Conservation (phyloP, 2,888 invertebrate genomes). For the Drosophila anomalata region DNA sequence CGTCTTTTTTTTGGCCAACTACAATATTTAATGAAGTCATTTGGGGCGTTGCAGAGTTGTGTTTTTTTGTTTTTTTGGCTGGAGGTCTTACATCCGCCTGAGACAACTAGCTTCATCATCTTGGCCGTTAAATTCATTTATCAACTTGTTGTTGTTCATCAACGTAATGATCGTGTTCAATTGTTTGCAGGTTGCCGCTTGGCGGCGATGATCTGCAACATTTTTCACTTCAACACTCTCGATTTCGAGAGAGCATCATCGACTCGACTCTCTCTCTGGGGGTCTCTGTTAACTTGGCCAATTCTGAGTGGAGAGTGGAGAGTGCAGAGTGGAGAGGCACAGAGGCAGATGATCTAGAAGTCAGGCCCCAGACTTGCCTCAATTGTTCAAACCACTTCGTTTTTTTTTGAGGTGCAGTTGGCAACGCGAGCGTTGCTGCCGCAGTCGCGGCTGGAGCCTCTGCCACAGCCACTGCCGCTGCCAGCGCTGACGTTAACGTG, state of each 20-base stretch:
- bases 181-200: constrained; percentile 22
- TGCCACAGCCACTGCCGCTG: constrained; percentile 12
- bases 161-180: constrained; percentile 28
- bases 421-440: constrained; percentile 53
- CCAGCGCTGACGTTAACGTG: constrained; percentile 13
- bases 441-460: constrained; percentile 49
- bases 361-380: constrained; percentile 72
- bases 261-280: constrained; percentile 2
- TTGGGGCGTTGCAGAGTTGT: constrained; percentile 56
- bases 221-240: constrained; percentile 58
- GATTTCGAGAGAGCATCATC: constrained; percentile 41
- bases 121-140: constrained; percentile 29
- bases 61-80: constrained; percentile 58
- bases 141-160: constrained; percentile 35
- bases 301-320: constrained; percentile 17
- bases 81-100: constrained; percentile 62
- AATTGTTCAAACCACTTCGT: constrained; percentile 59
- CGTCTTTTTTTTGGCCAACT: constrained; percentile 1
- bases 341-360: constrained; percentile 78
- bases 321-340: constrained; percentile 6
- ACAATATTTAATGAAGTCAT: constrained; percentile 71
- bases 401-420: constrained; percentile 68
- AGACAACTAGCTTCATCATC: constrained; percentile 33
- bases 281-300: constrained; percentile 30
- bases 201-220: constrained; percentile 68